Evolutionary conservation across 2,113 vertebrate species (phyloP), one percentile per base, ranked within the genome.

Genomic region (Malurus cyaneus): DNA sequence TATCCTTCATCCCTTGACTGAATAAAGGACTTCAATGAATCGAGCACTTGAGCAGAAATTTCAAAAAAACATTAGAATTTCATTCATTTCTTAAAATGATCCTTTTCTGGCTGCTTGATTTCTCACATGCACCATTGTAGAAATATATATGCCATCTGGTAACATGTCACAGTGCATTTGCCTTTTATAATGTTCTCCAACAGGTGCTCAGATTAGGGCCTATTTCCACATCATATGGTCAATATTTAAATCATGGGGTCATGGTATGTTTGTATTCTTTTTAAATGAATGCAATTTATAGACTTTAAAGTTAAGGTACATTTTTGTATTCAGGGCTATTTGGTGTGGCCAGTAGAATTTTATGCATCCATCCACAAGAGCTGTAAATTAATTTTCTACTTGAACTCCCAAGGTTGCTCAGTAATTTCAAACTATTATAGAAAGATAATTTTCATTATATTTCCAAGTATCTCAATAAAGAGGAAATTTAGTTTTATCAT

Each of bases 311-410:
- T 62, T 79, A 77, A 83, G 53, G 65, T n/a, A 64, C 17, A 50
- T 84, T 94, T 92, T 67, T 73, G 32, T 32, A 78, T 34, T 32
- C 57, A 90, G 29, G 90, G 9, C 49, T 94, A 85, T 93, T 93
- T 92, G 50, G 23, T 85, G 32, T 83, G 79, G 28, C 52, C 66
- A 81, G 42, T 47, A 91, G 65, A 95, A 95, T 92, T 90, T 86
- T 90, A 71, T 54, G 59, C 36, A 87, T 89, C 66, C 54, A 78
- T 83, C 78, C 69, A 83, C 52, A 92, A 89, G 72, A 74, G 14
- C 46, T 91, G 59, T 62, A 94, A 97, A 95, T 65, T 88, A 69
- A 97, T 96, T 96, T 97, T 97, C 71, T 93, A 71, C 52, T 93
- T 97, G 72, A 97, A 86, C 65, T 94, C 65, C 76, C 61, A 91